Base-by-base conservation (phyloP, 2,888 invertebrate species). In the Lobophora halterata region DNA sequence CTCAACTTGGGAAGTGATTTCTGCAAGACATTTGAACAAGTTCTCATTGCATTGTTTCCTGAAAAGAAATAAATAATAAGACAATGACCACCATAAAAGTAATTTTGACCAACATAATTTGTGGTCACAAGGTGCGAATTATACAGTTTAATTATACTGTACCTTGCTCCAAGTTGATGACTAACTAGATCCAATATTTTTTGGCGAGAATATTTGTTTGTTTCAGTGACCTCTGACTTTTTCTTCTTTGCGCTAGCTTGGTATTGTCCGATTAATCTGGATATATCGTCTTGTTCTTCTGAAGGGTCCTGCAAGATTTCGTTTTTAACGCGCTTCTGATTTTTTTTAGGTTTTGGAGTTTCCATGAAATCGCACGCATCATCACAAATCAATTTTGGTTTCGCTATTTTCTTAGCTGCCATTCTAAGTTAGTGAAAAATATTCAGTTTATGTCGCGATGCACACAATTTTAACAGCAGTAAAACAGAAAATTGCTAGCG, bases 81-180 rank as follows among this genome's bases (percentile, higher is more conserved):
- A 24, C 4, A 24, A 23, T 1, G 2, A 9, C 1, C 10, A 7
- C 3, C 3, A 5, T 14, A 20, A 20, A 20, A 20, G 2, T 20
- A n/a, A 20, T 7, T 20, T 20, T 20, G 4, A 1, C 3, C 7
- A 14, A 3, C 14, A 5, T 14, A 14, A 3, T 20, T 20, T 8
- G 4, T 7, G n/a, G 20, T 3, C 7, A 7, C 7, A 2, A 20
- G 20, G n/a, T n/a, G 1, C 5, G 11, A 10, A 6, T 19, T 19
- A 5, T n/a, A 19, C 6, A 3, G 6, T 5, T 19, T 3, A 6
- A 7, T n/a, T 5, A 19, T 19, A n/a, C 45, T 46, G 42, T 65
- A 80, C 85, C 81, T 78, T 48, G 69, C 55, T 40, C 71, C 64
- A 20, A 71, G 50, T 57, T 81, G 85, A 18, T 71, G 56, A 30